Evolutionary conservation across 2,113 vertebrate species (phyloP), one percentile per base, ranked within the genome.

Genomic region (Apodemus sylvaticus): DNA sequence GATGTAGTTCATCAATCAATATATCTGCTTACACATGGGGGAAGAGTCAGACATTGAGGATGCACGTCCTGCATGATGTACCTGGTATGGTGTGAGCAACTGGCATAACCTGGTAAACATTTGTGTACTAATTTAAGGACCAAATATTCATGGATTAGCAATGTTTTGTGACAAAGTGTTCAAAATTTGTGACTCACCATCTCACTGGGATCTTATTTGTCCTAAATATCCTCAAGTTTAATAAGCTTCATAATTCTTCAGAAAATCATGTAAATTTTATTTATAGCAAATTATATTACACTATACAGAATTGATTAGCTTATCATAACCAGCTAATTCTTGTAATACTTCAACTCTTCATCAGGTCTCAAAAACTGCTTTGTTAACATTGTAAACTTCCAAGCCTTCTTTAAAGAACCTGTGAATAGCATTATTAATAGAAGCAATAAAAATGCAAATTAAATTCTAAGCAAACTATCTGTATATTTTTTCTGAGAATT

Each of bases 31-130:
- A n/a, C 17, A 58, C n/a, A 71, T 7, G 34, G 34, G 0, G 0
- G 4, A n/a, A 42, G 0, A 53, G 3, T 12, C 36, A n/a, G 16
- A 86, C n/a, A 16, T 45, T 2, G 3, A 71, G 11, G 8, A 51
- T 17, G n/a, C 7, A 76, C 31, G 22, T 53, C 34, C n/a, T 31
- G 1, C 1, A 36, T 19, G 45, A 31, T 74, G 55, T 7, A 60
- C 20, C 1, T 19, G 26, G 4, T 29, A 26, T 10, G 64, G 17
- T 66, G 24, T 81, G 4, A 91, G 39, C 3, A 66, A 34, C 55
- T 81, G 16, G 53, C 48, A 31, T 45, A 7, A 19, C 16, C 10
- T 66, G 68, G 26, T 34, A 58, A 31, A 85, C 87, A 11, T 79
- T 42, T 48, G 36, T 51, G 7, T 64, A 68, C 3, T 3, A 71